Conservation (phyloP, 30 jellyfish, hydroid and myxozoan species). For the Pelagia noctiluca region DNA sequence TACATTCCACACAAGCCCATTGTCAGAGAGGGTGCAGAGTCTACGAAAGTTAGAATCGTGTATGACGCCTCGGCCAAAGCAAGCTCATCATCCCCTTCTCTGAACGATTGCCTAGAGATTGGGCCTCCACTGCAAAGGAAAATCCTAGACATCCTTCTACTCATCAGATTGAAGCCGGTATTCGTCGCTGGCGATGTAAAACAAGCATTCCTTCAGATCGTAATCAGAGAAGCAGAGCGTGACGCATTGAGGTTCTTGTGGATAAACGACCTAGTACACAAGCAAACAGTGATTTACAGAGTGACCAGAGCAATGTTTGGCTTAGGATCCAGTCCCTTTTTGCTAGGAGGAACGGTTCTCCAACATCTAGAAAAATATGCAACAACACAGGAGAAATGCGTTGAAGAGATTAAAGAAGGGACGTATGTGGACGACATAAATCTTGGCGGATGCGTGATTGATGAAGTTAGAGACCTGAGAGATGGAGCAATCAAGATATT, state of each 20-base stretch:
- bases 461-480: not conserved
- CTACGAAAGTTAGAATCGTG: too few relatives aligned
- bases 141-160: not conserved
- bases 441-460: not conserved
- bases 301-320: not conserved
- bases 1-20: slow-evolving; percentile 25
- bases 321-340: not conserved
- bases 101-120: not conserved
- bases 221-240: not conserved
- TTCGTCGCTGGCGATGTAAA: not conserved
- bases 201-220: not conserved
- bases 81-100: not conserved
- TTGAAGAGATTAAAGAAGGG: too few relatives aligned
- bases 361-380: not conserved
- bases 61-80: not conserved
- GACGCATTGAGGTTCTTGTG: not conserved
- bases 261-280: not conserved
- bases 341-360: not conserved
- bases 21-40: slow-evolving; percentile 17
- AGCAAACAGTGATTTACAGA: not conserved
- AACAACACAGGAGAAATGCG: too few relatives aligned
- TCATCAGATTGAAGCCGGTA: not conserved
- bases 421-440: not conserved
- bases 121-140: not conserved
- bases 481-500: not conserved